Evolutionary conservation across 2,888 invertebrate genomes (phyloP).

Genomic region (Yponomeuta sedellus): DNA sequence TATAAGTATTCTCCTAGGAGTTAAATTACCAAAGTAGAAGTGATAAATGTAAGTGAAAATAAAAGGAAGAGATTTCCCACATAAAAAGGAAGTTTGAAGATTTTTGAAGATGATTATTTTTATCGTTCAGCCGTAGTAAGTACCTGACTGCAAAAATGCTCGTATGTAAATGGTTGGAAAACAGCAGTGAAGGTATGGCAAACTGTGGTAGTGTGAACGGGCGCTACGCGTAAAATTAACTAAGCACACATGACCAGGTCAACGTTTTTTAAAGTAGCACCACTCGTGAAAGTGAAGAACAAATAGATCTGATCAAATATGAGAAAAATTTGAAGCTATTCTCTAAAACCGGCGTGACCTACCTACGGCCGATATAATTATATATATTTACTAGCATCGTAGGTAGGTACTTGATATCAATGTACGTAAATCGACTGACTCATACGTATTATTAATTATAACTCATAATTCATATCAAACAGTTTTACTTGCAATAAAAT

Average conservation of each 20-base stretch:
- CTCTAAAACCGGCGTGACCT: background rate
- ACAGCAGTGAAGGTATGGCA: background rate
- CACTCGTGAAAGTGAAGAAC: slow-evolving; percentile 64
- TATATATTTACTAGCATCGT: background rate
- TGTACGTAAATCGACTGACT: too few relatives aligned
- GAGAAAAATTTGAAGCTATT: slow-evolving; percentile 21
- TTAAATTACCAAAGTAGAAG: too few relatives aligned
- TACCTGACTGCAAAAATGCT: too few relatives aligned
- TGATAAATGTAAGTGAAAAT: too few relatives aligned
- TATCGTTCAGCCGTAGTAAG: too few relatives aligned
- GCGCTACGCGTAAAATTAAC: slow-evolving; percentile 43
- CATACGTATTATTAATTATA: too few relatives aligned
- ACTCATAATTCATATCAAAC: background rate
- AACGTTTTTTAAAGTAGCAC: slow-evolving; percentile 68
- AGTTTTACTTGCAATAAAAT: background rate
- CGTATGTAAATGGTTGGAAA: too few relatives aligned
- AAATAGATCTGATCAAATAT: slow-evolving; percentile 65
- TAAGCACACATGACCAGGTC: slow-evolving; percentile 57
- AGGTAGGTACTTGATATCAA: background rate
- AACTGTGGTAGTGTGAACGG: slow-evolving; percentile 24
- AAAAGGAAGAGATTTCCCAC: too few relatives aligned
- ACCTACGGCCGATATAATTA: background rate
- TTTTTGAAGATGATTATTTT: too few relatives aligned
- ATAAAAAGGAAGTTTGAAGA: too few relatives aligned
- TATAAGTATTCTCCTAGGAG: too few relatives aligned